phyloP scores from a whole-genome alignment of 1,140 invertebrate species.

The Bicyclus anynana region DNA sequence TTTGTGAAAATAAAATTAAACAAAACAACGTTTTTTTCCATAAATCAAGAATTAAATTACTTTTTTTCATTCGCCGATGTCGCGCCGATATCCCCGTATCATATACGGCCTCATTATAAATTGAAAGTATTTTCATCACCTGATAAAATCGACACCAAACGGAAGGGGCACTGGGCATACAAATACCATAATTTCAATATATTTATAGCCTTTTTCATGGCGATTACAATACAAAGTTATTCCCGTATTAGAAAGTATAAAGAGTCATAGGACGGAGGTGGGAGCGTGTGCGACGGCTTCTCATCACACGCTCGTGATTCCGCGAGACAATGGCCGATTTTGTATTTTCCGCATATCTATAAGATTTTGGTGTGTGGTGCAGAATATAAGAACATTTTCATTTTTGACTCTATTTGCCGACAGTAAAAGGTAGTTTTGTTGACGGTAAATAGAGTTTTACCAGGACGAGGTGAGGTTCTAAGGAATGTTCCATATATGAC shows the following conservation, averaged over 20 bases:
- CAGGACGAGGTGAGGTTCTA: too few relatives aligned
- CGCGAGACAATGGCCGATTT: constrained; percentile 68
- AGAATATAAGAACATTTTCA: constrained; percentile 17
- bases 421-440: not conserved
- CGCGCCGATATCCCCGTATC: not conserved
- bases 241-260: constrained; percentile 43
- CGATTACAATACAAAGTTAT: constrained; percentile 38
- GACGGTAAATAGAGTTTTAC: too few relatives aligned
- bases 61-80: not conserved
- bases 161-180: constrained; percentile 12
- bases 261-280: constrained; percentile 37
- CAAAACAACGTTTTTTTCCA: too few relatives aligned
- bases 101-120: not conserved
- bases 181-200: constrained; percentile 25
- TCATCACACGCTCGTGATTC: constrained; percentile 64
- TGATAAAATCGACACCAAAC: constrained; percentile 19
- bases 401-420: too few relatives aligned
- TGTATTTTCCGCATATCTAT: constrained; percentile 48
- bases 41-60: too few relatives aligned
- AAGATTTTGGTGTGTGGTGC: constrained; percentile 28
- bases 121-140: constrained; percentile 1
- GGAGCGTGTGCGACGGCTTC: constrained; percentile 36
- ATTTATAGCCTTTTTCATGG: constrained; percentile 21
- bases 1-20: too few relatives aligned
- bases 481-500: too few relatives aligned